Percentiles rank a stretch among this genome's conserved stretches.
phyloP scores from a whole-genome alignment of 2,797 vertebrate genomes.

The Champsocephalus gunnari region DNA sequence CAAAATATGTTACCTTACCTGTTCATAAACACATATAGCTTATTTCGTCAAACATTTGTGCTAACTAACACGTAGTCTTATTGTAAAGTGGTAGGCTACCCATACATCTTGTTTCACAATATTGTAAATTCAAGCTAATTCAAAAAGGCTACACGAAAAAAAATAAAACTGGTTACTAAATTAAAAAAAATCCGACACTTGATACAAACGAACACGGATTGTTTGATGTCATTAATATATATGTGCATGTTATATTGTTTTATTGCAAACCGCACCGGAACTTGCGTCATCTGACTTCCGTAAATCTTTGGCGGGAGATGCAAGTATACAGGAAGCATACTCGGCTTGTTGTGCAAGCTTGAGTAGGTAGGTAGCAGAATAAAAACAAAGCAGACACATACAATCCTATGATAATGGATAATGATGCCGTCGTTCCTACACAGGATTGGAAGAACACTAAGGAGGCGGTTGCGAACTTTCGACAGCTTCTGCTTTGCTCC shows the following conservation, averaged over 20 bases:
- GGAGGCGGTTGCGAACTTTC: slow-evolving; percentile 73
- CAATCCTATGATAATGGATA: slow-evolving; percentile 53
- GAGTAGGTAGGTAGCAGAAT: background rate
- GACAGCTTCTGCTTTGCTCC: slow-evolving; percentile 77
- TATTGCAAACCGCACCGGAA: background rate
- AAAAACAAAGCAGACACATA: background rate
- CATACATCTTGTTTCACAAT: background rate
- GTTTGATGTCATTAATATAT: too few relatives aligned
- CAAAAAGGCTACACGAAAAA: background rate
- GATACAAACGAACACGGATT: too few relatives aligned
- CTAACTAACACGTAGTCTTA: too few relatives aligned
- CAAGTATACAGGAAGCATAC: slow-evolving; percentile 37
- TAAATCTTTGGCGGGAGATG: slow-evolving; percentile 69
- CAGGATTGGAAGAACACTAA: slow-evolving; percentile 72
- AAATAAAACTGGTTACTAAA: too few relatives aligned
- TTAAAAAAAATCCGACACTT: too few relatives aligned
- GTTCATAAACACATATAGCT: too few relatives aligned
- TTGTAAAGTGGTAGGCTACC: too few relatives aligned
- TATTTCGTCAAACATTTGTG: too few relatives aligned
- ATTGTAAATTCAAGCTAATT: background rate
- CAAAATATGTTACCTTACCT: too few relatives aligned
- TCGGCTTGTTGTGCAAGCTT: background rate
- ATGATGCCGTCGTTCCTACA: background rate
- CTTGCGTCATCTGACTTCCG: slow-evolving; percentile 52
- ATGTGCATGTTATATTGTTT: too few relatives aligned